Percentiles rank a stretch among this genome's conserved stretches.
These are phyloP conservation scores for Brachyistius frenatus DNA, from an alignment of 2,113 vertebrate species.

Conservation along the genomic window DNA sequence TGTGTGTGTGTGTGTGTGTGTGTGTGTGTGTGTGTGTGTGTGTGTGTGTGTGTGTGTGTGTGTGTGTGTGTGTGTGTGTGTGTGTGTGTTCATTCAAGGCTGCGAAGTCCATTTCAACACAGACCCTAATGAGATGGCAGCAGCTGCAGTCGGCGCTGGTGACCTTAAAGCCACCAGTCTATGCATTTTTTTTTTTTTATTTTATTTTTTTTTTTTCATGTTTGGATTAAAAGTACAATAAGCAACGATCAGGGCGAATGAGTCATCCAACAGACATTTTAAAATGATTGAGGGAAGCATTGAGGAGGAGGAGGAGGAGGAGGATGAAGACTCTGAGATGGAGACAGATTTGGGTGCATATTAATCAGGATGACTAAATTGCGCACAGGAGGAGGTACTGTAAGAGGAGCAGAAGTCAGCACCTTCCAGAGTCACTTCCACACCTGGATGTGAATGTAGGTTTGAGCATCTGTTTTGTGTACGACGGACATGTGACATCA, in stretches of 20 bases:
- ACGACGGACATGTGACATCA: constrained; percentile 50
- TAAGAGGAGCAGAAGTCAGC: constrained; percentile 58
- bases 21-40: constrained; percentile 20
- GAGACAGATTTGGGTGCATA: constrained; percentile 81
- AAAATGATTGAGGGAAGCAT: constrained; percentile 37
- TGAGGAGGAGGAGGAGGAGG: constrained; percentile 46
- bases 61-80: constrained; percentile 21
- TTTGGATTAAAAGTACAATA: constrained; percentile 28
- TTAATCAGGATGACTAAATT: constrained; percentile 77
- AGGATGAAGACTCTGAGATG: constrained; percentile 41
- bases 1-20: too few species aligned
- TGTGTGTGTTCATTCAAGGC: constrained; percentile 14
- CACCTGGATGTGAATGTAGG: constrained; percentile 43
- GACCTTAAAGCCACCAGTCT: constrained; percentile 22
- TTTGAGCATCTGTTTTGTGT: constrained; percentile 63
- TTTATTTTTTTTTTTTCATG: too few species aligned
- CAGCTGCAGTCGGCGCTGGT: constrained; percentile 6
- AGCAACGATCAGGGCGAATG: constrained; percentile 31
- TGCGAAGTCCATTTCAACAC: constrained; percentile 37
- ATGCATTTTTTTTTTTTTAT: neutral
- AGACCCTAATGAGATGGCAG: constrained; percentile 9
- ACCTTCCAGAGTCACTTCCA: constrained; percentile 51
- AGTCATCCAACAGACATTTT: constrained; percentile 21
- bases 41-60: constrained; percentile 12
- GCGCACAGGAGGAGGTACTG: constrained; percentile 62